phyloP scores from a whole-genome alignment of 2,888 invertebrate genomes.

The Phlogophora meticulosa region DNA sequence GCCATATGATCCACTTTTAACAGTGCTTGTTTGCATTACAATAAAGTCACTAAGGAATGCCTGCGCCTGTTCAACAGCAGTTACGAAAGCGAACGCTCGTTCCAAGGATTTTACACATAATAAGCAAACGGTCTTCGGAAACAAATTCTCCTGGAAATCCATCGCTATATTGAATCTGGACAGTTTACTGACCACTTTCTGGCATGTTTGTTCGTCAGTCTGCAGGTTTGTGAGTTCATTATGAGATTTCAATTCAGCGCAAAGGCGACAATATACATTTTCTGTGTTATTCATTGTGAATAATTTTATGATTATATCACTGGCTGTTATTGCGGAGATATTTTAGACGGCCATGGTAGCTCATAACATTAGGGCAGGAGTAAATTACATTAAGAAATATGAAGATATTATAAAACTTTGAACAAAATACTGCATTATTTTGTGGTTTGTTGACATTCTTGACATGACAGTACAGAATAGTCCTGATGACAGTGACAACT shows the following conservation, averaged over 20 bases:
- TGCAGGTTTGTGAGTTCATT: constrained; percentile 71
- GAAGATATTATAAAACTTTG: no score
- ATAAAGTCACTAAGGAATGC: constrained; percentile 65
- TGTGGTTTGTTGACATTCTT: no score
- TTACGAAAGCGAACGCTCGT: constrained; percentile 76
- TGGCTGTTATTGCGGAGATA: background rate
- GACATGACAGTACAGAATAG: no score
- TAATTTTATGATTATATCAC: background rate
- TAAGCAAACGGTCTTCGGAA: constrained; percentile 80
- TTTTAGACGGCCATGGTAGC: background rate
- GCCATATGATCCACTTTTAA: constrained; percentile 45
- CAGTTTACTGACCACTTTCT: constrained; percentile 73
- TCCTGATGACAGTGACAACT: no score
- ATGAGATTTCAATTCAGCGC: constrained; percentile 74
- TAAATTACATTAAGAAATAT: no score
- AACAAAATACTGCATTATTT: no score
- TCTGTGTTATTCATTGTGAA: constrained; percentile 63
- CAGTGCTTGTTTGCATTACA: constrained; percentile 68
- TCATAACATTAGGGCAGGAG: background rate
- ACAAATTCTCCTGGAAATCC: constrained; percentile 66
- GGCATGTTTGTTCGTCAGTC: constrained; percentile 63
- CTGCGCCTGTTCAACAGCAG: constrained; percentile 77
- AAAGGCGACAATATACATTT: constrained; percentile 73
- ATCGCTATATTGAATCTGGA: constrained; percentile 70
- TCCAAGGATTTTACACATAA: constrained; percentile 74